Evolutionary conservation across 2,797 vertebrate species (phyloP), one percentile per base, ranked within the genome.

Genomic region (Danio tinwini): DNA sequence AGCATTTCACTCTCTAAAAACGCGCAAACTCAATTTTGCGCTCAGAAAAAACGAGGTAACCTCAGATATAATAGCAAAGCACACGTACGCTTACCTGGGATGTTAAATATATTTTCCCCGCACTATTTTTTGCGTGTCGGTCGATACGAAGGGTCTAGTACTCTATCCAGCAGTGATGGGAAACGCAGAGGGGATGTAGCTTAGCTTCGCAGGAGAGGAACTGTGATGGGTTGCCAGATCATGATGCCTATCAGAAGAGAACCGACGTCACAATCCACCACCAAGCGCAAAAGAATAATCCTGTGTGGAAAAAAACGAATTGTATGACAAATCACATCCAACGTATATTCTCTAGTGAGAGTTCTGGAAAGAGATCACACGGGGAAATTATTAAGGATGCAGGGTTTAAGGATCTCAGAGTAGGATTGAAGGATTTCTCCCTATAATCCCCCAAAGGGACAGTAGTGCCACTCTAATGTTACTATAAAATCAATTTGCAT

Each of bases 191-290:
- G 5, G 4, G 68, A 44, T 76, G 39, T 73, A 73, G 77, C 77
- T 64, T 72, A 79, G 78, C 61, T 55, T 62, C 40, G 40, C 21
- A n/a, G 12, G 58, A n/a, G 59, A 58, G 70, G 55, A 78, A 78
- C 63, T 49, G 75, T 8, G 37, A 61, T 14, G 45, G 81, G 76
- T 82, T 82, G 81, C 81, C 81, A 82, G 71, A 78, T 29, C 29
- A 3, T 82, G 70, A 82, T 64, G 42, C 7, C 49, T 73, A 45
- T 63, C 19, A 49, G n/a, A 9, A 9, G 12, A 64, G 8, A 12
- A 50, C n/a, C 21, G 40, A 55, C 69, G 78, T 73, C 78, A 80
- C 29, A 47, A 17, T n/a, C 65, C 65, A 58, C n/a, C 44, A 7
- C 7, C 29, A 29, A 29, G 5, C 11, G 64, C 5, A 14, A 37